Base-by-base conservation (phyloP, 2,888 invertebrate species). In the Acleris laterana region DNA sequence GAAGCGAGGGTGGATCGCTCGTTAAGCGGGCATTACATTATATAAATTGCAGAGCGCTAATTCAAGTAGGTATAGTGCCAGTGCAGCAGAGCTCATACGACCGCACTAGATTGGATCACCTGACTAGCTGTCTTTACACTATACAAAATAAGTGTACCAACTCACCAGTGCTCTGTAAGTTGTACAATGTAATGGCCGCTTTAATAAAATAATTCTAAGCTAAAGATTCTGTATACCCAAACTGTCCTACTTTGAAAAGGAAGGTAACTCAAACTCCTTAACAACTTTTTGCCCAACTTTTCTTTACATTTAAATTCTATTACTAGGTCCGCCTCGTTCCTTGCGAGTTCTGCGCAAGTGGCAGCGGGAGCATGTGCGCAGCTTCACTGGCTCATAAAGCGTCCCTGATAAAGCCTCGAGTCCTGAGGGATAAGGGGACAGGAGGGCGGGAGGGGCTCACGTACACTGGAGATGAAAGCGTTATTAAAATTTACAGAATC, bases 381-480 rank as follows among this genome's bases (percentile, higher is more conserved):
- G 77, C 79, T 83, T 79, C 79, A 78, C 83, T 82, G 77, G 81
- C 80, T 79, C 82, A 84, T 25, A 25, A 84, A 87, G 79, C 80
- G 78, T 72, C 74, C 76, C 76, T 80, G 84, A 84, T 85, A 82
- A 85, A 84, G 77, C 80, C 80, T 74, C 75, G 70, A 74, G 74
- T 79, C 77, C 79, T 77, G 68, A 68, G 77, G 80, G 79, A 80
- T 75, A 72, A 72, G 71, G 74, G 73, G 76, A 71, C 69, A 71
- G 68, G 68, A 69, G 70, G 59, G 68, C 68, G 72, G 69, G 69
- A 74, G 69, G 68, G 71, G 63, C 68, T 62, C 61, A 51, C 60
- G 44, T 51, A 53, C 62, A 68, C 52, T 57, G 57, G 48, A 68
- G 55, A 44, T 49, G 53, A 44, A n/a, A 49, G 60, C 64, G 60